Evolutionary conservation across 2,797 vertebrate genomes (phyloP), one percentile per base, ranked within the genome.

Genomic region (Cephalopachus bancanus): DNA sequence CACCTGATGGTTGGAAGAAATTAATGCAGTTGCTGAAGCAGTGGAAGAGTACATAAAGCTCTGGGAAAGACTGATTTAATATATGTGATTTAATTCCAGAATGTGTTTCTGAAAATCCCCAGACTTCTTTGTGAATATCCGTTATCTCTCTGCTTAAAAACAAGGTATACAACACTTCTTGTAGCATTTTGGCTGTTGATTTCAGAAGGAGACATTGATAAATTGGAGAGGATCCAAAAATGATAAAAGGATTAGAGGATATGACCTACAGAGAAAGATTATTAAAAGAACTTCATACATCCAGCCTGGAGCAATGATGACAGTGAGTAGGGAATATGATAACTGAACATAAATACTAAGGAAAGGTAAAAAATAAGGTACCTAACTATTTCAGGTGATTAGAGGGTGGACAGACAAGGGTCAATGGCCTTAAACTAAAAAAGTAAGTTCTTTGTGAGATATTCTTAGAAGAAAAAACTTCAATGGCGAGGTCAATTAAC

Each of bases 221-320:
- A 97, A 97, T 96, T 98, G 95, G 96, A 97, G 53, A 91, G 93
- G 91, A 87, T 96, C 96, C 95, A 97, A 96, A 93, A 96, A 95
- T 28, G 96, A 98, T 97, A 98, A 96, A 97, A 96, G 92, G 93
- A 97, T 97, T 96, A 97, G 85, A 97, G 71, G 74, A 96, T 95
- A 96, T 96, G 97, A 97, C 97, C 97, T 96, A 96, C 88, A 97
- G 96, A 97, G 95, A 96, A 94, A 97, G 96, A 98, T 97, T 96
- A 96, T 96, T 94, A 97, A 97, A 96, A 96, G 85, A 96, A 94
- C 91, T 89, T 96, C 89, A 94, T 96, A 96, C 15, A 93, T 89
- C 71, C 69, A 80, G 94, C 79, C 88, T 51, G 33, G 51, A 97
- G 95, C 72, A 55, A 81, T 28, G 85, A 86, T 91, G 88, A 84